Conservation (phyloP, 37 sponge, comb jelly and placozoan genomes). For the Theonella swinhoei region DNA sequence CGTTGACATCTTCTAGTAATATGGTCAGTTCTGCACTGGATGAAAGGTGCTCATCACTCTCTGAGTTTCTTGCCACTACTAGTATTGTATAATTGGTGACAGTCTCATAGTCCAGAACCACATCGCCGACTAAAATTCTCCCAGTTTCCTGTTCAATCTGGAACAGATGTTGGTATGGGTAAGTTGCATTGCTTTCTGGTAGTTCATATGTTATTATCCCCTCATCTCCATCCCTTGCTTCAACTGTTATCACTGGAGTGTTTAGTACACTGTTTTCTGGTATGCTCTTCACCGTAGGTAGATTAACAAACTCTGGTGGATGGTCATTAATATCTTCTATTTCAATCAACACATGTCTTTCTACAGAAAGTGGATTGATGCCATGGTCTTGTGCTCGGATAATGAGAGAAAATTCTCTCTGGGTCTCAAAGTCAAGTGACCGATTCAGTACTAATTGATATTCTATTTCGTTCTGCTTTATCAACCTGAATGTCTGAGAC, state of each 20-base stretch:
- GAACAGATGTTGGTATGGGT: constrained; percentile 47
- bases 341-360: constrained; percentile 19
- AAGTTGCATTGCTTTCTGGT: background rate
- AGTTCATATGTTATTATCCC: constrained; percentile 33
- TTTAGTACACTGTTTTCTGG: constrained; percentile 1
- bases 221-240: constrained; percentile 42
- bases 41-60: background rate
- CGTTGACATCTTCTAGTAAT: constrained; percentile 60
- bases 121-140: constrained; percentile 1
- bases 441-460: background rate
- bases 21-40: background rate
- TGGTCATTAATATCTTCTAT: constrained; percentile 60
- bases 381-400: constrained; percentile 51
- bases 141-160: constrained; percentile 39
- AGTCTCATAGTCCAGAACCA: background rate
- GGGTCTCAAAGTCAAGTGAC: constrained; percentile 47
- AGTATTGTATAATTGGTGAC: background rate
- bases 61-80: background rate
- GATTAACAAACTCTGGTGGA: constrained; percentile 49
- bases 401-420: constrained; percentile 28
- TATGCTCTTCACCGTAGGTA: background rate
- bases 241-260: background rate
- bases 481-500: constrained; percentile 8
- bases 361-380: constrained; percentile 5
- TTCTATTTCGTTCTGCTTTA: background rate